Conservation (phyloP, 2,797 vertebrate genomes). For the Schizopygopsis pylzovi region DNA sequence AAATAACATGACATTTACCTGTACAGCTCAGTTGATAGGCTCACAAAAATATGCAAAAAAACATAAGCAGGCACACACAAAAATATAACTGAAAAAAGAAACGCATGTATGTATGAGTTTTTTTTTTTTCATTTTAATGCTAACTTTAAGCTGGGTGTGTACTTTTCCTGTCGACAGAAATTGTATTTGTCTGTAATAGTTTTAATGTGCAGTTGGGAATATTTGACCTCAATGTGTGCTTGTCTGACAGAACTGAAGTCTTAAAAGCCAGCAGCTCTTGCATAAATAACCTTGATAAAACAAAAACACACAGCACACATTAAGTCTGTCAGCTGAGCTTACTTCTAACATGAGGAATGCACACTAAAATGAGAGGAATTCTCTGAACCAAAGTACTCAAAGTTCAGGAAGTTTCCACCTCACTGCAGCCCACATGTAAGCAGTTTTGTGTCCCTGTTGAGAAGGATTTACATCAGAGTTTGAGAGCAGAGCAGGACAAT, state of each 20-base stretch:
- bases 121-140: background rate
- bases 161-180: background rate
- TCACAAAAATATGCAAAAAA: background rate
- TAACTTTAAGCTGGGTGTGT: background rate
- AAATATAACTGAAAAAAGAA: background rate
- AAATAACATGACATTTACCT: background rate
- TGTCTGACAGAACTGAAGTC: conserved; percentile 19
- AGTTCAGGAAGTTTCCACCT: conserved; percentile 25
- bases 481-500: conserved; percentile 10
- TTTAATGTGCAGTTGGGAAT: background rate
- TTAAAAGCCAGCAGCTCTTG: conserved; percentile 58
- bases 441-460: conserved; percentile 43
- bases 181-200: background rate
- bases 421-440: conserved; percentile 7
- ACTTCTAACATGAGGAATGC: background rate
- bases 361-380: conserved; percentile 1
- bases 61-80: too few relatives aligned
- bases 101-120: background rate
- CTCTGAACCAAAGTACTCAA: background rate
- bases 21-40: background rate
- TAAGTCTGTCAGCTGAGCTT: conserved; percentile 23
- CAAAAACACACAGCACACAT: conserved; percentile 9
- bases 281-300: conserved; percentile 58
- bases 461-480: conserved; percentile 34
- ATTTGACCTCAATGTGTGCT: conserved; percentile 15